A percentile compares a stretch with the other conserved stretches of the same genome.
Conservation (phyloP, 2,888 invertebrate species). For the Cheilosia grossa region DNA sequence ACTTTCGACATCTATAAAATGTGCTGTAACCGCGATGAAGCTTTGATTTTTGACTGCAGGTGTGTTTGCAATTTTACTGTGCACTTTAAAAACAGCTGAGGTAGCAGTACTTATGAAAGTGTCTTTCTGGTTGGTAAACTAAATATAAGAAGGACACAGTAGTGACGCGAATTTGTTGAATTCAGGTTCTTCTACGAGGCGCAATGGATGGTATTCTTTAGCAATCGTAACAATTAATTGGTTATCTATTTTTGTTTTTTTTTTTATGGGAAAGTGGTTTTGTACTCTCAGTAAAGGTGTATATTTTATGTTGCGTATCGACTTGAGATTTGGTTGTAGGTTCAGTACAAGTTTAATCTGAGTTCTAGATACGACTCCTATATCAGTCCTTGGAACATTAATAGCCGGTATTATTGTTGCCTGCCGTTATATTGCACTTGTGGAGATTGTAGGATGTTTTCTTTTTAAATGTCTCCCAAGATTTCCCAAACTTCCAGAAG, state of each 20-base stretch:
- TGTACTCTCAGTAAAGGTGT: slow-evolving; percentile 17
- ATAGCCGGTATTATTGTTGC: no score
- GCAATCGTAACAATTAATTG: slow-evolving; percentile 30
- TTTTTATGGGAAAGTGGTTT: slow-evolving; percentile 29
- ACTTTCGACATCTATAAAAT: slow-evolving; percentile 21
- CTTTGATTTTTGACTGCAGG: slow-evolving; percentile 32
- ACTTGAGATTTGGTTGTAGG: no score
- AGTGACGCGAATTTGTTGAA: slow-evolving; percentile 21
- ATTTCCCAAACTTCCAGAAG: no score
- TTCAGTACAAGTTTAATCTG: no score
- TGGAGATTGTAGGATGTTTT: no score
- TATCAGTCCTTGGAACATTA: no score
- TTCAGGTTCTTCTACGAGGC: slow-evolving; percentile 20
- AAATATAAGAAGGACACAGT: slow-evolving; percentile 25
- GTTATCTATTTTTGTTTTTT: slow-evolving; percentile 16
- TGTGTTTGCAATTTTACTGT: slow-evolving; percentile 2
- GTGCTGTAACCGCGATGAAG: slow-evolving; percentile 24
- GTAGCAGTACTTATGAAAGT: slow-evolving; percentile 13
- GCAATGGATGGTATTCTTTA: no score
- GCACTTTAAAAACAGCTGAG: slow-evolving; percentile 19
- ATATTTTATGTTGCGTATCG: slow-evolving; percentile 10
- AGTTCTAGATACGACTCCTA: no score
- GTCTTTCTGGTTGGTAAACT: slow-evolving; percentile 25
- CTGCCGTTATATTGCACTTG: no score
- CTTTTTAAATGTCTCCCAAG: no score